Percentiles rank a stretch among this genome's conserved stretches.
Evolutionary conservation across 2,113 vertebrate species (phyloP).

Genomic region (Melanerpes aurifrons): DNA sequence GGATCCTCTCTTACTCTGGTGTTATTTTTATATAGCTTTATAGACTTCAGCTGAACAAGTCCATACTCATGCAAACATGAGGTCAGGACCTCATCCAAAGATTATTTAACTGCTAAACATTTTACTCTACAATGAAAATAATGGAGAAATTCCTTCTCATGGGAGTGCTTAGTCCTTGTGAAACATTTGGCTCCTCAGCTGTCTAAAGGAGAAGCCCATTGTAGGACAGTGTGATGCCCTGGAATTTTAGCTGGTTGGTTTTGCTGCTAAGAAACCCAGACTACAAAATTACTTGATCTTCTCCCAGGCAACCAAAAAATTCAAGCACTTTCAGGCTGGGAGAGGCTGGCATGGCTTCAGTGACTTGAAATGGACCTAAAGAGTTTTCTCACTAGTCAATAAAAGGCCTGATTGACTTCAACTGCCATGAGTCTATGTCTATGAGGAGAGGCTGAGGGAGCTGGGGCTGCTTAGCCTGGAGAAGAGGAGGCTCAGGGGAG

Average conservation of each 20-base stretch:
- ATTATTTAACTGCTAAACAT: conserved; percentile 19
- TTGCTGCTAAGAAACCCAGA: background rate
- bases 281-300: background rate
- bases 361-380: background rate
- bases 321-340: background rate
- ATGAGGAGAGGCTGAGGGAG: too few relatives aligned
- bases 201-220: background rate
- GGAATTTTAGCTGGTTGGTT: background rate
- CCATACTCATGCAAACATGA: conserved; percentile 28
- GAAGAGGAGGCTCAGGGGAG: too few relatives aligned
- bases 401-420: background rate
- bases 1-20: background rate
- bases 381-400: background rate
- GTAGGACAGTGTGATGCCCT: background rate
- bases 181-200: background rate
- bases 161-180: background rate
- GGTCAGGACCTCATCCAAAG: conserved; percentile 7
- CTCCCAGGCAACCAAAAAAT: background rate
- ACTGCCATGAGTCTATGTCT: background rate
- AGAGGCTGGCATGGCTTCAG: background rate
- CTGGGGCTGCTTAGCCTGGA: too few relatives aligned
- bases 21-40: conserved; percentile 6
- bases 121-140: conserved; percentile 33
- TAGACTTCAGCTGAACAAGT: background rate
- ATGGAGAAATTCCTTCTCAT: background rate